Evolutionary conservation across 2,888 invertebrate species (phyloP).

Genomic region (Calameuta filiformis): DNA sequence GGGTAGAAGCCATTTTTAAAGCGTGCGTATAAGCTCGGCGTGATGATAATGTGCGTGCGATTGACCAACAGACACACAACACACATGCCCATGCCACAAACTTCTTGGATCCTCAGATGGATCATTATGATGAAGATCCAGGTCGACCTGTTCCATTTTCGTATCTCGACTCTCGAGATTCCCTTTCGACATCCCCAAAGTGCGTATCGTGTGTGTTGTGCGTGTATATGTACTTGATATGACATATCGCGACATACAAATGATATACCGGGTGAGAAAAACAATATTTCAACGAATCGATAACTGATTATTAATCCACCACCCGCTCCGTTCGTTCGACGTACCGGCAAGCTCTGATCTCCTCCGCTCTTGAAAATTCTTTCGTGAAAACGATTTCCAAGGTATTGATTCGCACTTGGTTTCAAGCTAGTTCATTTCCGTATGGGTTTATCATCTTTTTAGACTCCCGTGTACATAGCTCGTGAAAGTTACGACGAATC

Average conservation of each 20-base stretch:
- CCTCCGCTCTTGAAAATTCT: not conserved
- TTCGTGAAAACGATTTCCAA: not conserved
- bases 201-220: not conserved
- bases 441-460: not conserved
- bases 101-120: constrained; percentile 9
- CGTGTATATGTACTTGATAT: not conserved
- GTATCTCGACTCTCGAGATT: not conserved
- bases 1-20: constrained; percentile 38
- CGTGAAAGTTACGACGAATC: not conserved
- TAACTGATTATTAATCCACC: not conserved
- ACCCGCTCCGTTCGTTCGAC: not conserved
- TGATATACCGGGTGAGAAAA: not conserved
- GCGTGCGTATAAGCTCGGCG: constrained; percentile 55
- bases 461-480: not conserved
- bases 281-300: not conserved
- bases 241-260: not conserved
- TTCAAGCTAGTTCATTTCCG: not conserved
- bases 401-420: not conserved
- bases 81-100: constrained; percentile 56
- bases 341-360: not conserved
- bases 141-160: not conserved
- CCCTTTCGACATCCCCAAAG: not conserved
- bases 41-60: not conserved
- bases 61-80: constrained; percentile 47
- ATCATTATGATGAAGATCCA: not conserved